These are phyloP conservation scores for Xylophagus ater DNA, from an alignment of 2,888 invertebrate genomes.

Conservation along the genomic window DNA sequence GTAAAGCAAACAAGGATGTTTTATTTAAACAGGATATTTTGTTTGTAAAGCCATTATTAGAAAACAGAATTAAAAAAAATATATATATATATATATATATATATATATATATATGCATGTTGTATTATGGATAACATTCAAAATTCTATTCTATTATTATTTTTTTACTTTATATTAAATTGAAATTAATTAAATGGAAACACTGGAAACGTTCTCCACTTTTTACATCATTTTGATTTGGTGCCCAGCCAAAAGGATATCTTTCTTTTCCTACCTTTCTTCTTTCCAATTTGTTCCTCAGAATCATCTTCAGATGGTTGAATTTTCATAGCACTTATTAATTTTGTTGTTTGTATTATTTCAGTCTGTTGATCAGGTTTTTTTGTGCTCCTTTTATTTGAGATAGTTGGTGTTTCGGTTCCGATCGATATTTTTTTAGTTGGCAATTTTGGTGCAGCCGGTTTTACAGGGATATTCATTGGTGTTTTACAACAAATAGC, in stretches of 20 bases:
- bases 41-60: too few species aligned
- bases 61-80: too few species aligned
- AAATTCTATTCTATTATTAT: too few species aligned
- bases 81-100: too few species aligned
- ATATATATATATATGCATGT: too few species aligned
- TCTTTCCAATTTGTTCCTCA: conserved; percentile 35
- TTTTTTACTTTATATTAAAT: conserved; percentile 10
- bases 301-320: conserved; percentile 25
- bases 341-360: conserved; percentile 15
- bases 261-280: conserved; percentile 62
- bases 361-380: conserved; percentile 15
- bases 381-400: conserved; percentile 5
- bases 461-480: conserved; percentile 29
- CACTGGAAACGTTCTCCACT: conserved; percentile 23
- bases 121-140: too few species aligned
- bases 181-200: conserved; percentile 19
- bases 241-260: conserved; percentile 66
- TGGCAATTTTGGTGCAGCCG: neutral
- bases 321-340: conserved; percentile 16
- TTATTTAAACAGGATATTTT: too few species aligned
- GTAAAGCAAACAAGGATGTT: too few species aligned
- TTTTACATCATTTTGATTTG: conserved; percentile 38
- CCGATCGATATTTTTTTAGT: neutral
- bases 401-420: neutral
- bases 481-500: conserved; percentile 78